phyloP scores from a whole-genome alignment of 2,113 vertebrate genomes.

The Tetrao urogallus region DNA sequence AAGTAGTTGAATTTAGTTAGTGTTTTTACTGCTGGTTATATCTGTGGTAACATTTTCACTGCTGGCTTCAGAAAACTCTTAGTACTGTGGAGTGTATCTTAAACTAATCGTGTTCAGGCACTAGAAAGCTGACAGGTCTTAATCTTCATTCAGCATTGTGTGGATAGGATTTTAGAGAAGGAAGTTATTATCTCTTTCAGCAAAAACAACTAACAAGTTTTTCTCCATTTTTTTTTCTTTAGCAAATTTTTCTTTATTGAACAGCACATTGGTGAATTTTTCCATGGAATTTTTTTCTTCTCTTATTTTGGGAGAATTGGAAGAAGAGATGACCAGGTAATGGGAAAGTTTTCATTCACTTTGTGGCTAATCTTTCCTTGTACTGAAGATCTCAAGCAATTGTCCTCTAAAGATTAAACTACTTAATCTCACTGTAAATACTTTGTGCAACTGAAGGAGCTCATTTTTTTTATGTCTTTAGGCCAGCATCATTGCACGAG shows the following conservation, averaged over 20 bases:
- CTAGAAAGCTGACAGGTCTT: neutral
- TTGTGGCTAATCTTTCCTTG: neutral
- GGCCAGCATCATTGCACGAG: neutral
- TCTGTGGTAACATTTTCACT: neutral
- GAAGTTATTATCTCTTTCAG: neutral
- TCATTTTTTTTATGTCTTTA: neutral
- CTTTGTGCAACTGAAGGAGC: neutral
- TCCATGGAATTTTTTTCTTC: neutral
- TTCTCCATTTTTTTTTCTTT: neutral
- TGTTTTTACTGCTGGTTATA: neutral
- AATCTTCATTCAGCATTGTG: neutral
- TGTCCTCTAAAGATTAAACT: neutral
- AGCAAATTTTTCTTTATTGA: neutral
- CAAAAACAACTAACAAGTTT: neutral
- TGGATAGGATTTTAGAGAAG: neutral
- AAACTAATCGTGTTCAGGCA: neutral
- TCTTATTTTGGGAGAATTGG: neutral
- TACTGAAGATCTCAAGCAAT: neutral
- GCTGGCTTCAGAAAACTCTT: neutral
- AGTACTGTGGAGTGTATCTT: neutral
- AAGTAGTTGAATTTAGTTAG: neutral
- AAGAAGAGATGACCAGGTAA: neutral
- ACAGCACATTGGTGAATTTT: neutral
- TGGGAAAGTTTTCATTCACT: neutral
- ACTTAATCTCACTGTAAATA: neutral